Evolutionary conservation across 2,797 vertebrate species (phyloP).

Genomic region (Phaenicophaeus curvirostris): DNA sequence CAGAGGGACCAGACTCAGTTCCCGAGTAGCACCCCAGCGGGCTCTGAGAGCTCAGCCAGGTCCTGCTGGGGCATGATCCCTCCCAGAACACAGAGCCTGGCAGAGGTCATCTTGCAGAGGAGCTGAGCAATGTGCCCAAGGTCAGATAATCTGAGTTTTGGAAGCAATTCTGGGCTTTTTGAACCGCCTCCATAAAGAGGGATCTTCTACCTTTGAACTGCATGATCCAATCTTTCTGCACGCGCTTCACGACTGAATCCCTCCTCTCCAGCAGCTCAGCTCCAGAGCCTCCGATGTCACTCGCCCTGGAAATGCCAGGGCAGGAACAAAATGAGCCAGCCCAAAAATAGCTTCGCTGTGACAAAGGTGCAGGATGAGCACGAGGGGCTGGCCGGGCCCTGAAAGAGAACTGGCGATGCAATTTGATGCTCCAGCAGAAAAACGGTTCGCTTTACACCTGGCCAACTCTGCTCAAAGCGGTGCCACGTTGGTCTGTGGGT

Average conservation of each 20-base stretch:
- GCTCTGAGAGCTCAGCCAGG: too few relatives aligned
- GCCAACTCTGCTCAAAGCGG: neutral
- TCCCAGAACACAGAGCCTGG: neutral
- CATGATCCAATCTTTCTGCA: slow-evolving; percentile 12
- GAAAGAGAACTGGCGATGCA: neutral
- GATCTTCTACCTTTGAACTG: slow-evolving; percentile 30
- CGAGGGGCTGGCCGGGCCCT: fast-evolving
- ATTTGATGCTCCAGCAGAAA: neutral
- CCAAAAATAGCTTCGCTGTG: neutral
- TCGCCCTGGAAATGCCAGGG: slow-evolving; percentile 30
- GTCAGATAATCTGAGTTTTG: neutral
- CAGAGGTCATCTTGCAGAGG: neutral
- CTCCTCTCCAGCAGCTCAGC: neutral
- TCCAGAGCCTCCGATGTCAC: neutral
- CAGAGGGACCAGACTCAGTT: neutral
- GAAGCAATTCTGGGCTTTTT: neutral
- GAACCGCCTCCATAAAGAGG: neutral
- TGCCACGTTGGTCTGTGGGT: neutral
- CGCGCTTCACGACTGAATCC: neutral
- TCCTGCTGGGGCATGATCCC: neutral
- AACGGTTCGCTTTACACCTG: neutral
- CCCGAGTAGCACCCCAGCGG: fast-evolving
- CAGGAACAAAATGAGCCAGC: slow-evolving; percentile 34
- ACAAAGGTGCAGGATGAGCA: neutral
- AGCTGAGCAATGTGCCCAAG: neutral